A percentile compares a stretch with the other conserved stretches of the same genome.
Conservation (phyloP, 2,113 vertebrate species). For the Abramis brama region DNA sequence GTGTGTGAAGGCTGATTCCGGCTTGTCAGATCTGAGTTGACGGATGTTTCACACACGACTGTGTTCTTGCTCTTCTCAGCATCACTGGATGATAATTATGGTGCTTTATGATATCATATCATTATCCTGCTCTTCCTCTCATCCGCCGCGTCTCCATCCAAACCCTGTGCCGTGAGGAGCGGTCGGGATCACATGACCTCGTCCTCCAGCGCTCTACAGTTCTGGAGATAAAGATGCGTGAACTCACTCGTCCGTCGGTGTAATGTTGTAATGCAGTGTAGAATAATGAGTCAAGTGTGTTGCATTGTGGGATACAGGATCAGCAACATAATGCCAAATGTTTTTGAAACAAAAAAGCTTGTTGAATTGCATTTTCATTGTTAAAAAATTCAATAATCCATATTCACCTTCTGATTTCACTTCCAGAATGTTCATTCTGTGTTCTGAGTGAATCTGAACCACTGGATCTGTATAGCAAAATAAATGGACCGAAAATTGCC, state of each 20-base stretch:
- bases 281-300: background rate
- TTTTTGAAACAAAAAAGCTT: no score
- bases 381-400: no score
- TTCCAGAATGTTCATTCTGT: no score
- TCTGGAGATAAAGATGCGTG: no score
- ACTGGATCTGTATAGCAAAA: no score
- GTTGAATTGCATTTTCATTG: no score
- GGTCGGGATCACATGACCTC: background rate
- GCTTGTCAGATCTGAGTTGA: background rate
- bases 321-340: no score
- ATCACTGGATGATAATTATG: slow-evolving; percentile 4
- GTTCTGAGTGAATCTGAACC: no score
- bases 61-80: background rate
- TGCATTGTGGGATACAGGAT: background rate
- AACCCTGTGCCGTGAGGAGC: no score
- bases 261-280: background rate
- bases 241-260: background rate
- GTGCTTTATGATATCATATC: background rate
- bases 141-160: background rate
- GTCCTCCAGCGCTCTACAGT: background rate
- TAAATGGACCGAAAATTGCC: no score
- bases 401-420: no score
- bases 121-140: no score
- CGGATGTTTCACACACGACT: background rate
- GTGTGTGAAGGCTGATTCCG: background rate